Evolutionary conservation across 2,888 invertebrate genomes (phyloP).

Genomic region (Leptinotarsa rubiginosa): DNA sequence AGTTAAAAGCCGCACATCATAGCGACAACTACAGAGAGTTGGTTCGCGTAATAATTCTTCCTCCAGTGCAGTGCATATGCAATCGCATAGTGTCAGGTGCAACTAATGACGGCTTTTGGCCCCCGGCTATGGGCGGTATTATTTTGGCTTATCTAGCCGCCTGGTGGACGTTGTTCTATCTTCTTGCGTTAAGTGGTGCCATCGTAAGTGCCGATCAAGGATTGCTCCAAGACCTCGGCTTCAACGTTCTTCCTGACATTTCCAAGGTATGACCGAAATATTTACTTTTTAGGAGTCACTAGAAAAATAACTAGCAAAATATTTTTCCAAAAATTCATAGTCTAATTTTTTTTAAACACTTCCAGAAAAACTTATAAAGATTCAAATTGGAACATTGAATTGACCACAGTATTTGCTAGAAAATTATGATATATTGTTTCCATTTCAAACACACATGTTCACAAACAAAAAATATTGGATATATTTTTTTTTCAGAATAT

Average conservation of each 20-base stretch:
- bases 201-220: slow-evolving; percentile 52
- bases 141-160: slow-evolving; percentile 59
- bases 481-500: neutral
- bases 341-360: neutral
- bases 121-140: slow-evolving; percentile 58
- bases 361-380: no score
- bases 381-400: no score
- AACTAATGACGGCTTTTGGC: slow-evolving; percentile 39
- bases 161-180: slow-evolving; percentile 59
- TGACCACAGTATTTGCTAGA: no score
- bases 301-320: neutral
- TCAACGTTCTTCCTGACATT: slow-evolving; percentile 60
- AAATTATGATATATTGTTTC: neutral
- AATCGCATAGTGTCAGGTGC: slow-evolving; percentile 53
- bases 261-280: slow-evolving; percentile 57
- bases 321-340: neutral
- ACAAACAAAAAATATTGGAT: neutral
- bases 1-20: slow-evolving; percentile 55
- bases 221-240: slow-evolving; percentile 60
- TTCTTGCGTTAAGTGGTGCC: slow-evolving; percentile 52
- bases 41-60: slow-evolving; percentile 44
- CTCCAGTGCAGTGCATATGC: slow-evolving; percentile 46
- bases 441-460: neutral
- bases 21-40: slow-evolving; percentile 43
- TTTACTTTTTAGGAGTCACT: neutral